Evolutionary conservation across 1,140 invertebrate species (phyloP), one percentile per base, ranked within the genome.

Genomic region (Maniola jurtina): DNA sequence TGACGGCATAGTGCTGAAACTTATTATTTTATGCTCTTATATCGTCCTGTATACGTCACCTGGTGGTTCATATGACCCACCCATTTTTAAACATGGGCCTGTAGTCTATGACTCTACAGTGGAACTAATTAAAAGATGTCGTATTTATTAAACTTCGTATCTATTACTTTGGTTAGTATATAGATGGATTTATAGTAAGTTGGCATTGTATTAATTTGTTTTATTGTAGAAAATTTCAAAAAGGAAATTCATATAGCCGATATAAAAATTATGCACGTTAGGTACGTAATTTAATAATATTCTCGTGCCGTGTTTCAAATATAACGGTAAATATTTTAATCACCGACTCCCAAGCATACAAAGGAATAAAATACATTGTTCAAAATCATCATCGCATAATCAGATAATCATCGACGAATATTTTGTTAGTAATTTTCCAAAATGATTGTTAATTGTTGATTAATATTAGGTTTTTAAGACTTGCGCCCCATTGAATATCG

Each of bases 401-500:
- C 6, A 62, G 38, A 15, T 45, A 63, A 42, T 63, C 61, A 65
- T 66, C 64, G 58, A 61, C 16, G 50, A 67, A 67, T 67, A 67
- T 67, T 67, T 48, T 50, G 42, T 67, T 67, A 57, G 42, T 34
- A 61, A 62, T 67, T 60, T 67, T 67, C 50, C 40, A 55, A 67
- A 52, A 52, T 60, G 61, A 71, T 63, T 71, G 69, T 71, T 71
- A 60, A 79, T 82, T 83, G 81, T 85, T 84, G 76, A 77, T 73
- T 76, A 80, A 81, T 80, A 72, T 73, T 86, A 86, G 80, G 75
- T 81, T 82, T 81, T 80, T 82, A 83, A 85, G 82, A 79, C 77
- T 83, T 80, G 72, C 70, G 81, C 82, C 82, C 79, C 80, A 83
- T 80, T 76, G 81, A 75, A 59, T 76, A 82, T 75, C 60, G 75